Conservation (phyloP, 2,113 vertebrate species). For the Theristicus caerulescens region DNA sequence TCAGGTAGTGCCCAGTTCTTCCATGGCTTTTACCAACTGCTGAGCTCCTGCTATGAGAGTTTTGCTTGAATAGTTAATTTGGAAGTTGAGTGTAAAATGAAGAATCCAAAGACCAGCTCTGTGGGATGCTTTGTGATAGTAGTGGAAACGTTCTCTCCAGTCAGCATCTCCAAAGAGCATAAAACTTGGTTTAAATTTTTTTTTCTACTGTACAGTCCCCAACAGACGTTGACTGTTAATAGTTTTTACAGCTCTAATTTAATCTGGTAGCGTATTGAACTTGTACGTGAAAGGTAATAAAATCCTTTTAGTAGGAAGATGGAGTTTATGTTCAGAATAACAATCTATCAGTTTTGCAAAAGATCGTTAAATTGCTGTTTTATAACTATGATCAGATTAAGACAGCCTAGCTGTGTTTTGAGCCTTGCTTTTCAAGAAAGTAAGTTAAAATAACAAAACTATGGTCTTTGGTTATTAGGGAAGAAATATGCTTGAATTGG, state of each 20-base stretch:
- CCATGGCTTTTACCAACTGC: background rate
- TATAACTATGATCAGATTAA: background rate
- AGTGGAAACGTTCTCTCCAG: constrained; percentile 25
- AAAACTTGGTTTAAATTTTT: constrained; percentile 18
- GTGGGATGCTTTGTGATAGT: constrained; percentile 13
- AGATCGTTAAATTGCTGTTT: constrained; percentile 31
- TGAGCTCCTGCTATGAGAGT: background rate
- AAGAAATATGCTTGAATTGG: background rate
- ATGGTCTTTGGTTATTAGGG: background rate
- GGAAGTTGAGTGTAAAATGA: constrained; percentile 11
- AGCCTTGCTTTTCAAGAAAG: background rate
- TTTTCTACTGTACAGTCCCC: constrained; percentile 21
- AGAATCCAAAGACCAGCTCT: background rate
- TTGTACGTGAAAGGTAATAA: constrained; percentile 60
- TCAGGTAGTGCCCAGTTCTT: background rate
- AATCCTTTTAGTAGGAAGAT: constrained; percentile 63
- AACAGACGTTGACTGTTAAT: constrained; percentile 17
- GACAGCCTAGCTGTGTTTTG: background rate
- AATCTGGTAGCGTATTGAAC: constrained; percentile 60
- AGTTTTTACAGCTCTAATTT: constrained; percentile 62
- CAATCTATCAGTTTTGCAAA: constrained; percentile 60
- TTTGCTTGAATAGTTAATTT: constrained; percentile 24
- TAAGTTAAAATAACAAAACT: background rate
- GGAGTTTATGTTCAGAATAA: constrained; percentile 70
- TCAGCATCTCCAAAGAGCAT: constrained; percentile 29